Evolutionary conservation across 2,797 vertebrate genomes (phyloP).

Genomic region (Hypotaenidia philippensis): DNA sequence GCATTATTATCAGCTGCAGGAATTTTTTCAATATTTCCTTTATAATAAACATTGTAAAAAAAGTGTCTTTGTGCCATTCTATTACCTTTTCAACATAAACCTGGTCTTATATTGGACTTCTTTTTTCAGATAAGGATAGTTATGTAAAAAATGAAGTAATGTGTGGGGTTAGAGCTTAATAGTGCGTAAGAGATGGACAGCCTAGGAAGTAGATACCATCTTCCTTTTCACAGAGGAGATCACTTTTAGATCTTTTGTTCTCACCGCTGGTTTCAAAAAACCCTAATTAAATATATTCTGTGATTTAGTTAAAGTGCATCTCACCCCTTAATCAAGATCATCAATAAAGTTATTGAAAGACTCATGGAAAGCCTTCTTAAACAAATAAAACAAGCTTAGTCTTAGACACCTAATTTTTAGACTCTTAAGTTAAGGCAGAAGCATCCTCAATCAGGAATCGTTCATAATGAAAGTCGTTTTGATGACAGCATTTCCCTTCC

Average conservation of each 20-base stretch:
- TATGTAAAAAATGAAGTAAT: not conserved
- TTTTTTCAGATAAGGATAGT: not conserved
- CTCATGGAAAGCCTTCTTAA: not conserved
- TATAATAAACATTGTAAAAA: not conserved
- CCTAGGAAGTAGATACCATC: not conserved
- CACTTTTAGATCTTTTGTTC: not conserved
- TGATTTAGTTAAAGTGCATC: not conserved
- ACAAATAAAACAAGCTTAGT: not conserved
- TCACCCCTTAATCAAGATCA: not conserved
- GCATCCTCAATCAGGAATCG: not conserved
- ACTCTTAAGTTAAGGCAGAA: not conserved
- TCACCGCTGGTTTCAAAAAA: not conserved
- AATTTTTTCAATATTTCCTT: not conserved
- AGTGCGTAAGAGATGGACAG: not conserved
- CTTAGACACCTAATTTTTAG: not conserved
- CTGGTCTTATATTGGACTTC: not conserved
- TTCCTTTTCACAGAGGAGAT: not conserved
- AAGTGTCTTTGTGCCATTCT: not conserved
- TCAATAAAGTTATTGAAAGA: not conserved
- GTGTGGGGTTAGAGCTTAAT: not conserved
- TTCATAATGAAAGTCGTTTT: not conserved
- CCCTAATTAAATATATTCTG: not conserved
- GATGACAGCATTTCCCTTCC: not conserved
- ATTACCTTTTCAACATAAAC: not conserved
- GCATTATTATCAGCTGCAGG: not conserved